Conservation (phyloP, 2,888 invertebrate species). For the Drosophila pseudotakahashii region DNA sequence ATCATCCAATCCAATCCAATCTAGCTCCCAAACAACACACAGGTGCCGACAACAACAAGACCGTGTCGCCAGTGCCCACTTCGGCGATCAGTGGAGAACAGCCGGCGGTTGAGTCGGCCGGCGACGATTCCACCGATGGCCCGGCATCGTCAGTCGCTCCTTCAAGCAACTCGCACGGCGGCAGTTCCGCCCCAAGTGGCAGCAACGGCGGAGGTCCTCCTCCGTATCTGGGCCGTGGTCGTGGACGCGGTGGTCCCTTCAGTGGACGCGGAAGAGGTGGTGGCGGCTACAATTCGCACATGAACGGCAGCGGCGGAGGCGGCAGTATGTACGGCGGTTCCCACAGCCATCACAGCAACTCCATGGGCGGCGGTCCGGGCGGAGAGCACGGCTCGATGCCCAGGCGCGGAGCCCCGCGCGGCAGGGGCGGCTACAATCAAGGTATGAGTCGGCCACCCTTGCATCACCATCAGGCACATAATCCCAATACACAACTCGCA, state of each 20-base stretch:
- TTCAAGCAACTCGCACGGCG: constrained; percentile 57
- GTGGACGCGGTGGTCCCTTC: constrained; percentile 81
- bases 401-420: constrained; percentile 82
- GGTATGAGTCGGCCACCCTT: constrained; percentile 82
- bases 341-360: constrained; percentile 67
- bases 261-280: constrained; percentile 78
- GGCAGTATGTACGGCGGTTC: constrained; percentile 68
- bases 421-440: constrained; percentile 82
- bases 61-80: constrained; percentile 81
- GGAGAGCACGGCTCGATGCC: constrained; percentile 78
- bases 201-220: constrained; percentile 58
- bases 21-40: constrained; percentile 82
- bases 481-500: constrained; percentile 83
- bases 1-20: constrained; percentile 16
- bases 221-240: constrained; percentile 74
- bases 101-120: constrained; percentile 25
- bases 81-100: constrained; percentile 43
- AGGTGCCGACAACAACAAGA: constrained; percentile 83
- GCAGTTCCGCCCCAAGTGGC: constrained; percentile 38
- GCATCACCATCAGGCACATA: constrained; percentile 80
- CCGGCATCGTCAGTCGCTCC: constrained; percentile 23
- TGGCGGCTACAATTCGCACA: constrained; percentile 81
- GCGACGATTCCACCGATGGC: constrained; percentile 53
- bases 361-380: constrained; percentile 68
- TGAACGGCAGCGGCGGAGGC: constrained; percentile 73